These are phyloP conservation scores for Piaya cayana DNA, from an alignment of 2,113 vertebrate genomes.

Conservation along the genomic window DNA sequence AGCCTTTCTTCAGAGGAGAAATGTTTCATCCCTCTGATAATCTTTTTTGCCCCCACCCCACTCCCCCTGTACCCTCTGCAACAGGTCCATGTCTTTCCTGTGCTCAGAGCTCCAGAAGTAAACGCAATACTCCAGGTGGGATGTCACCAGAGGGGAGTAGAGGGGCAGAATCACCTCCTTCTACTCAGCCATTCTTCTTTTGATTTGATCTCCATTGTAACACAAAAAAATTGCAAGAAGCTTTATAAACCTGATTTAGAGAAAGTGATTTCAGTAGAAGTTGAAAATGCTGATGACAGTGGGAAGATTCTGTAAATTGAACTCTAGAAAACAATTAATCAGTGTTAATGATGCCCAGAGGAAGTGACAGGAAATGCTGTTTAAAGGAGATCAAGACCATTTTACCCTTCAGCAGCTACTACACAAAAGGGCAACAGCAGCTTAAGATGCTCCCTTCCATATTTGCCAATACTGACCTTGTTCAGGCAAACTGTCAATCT, in stretches of 20 bases:
- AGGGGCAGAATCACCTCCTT: no score
- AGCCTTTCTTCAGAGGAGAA: no score
- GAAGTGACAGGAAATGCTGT: background rate
- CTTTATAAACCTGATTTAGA: background rate
- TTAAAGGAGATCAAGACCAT: background rate
- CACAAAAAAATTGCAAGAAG: background rate
- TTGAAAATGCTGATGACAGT: conserved; percentile 1
- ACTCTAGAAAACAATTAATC: conserved; percentile 14
- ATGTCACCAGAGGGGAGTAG: no score
- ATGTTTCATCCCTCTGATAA: no score
- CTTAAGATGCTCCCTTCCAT: background rate
- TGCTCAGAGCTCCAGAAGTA: no score
- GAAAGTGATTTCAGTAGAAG: conserved; percentile 19
- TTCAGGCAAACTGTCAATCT: background rate
- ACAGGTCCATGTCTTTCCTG: no score
- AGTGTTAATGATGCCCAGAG: background rate
- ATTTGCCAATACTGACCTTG: background rate
- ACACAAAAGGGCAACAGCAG: background rate
- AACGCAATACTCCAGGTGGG: no score
- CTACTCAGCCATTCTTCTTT: no score
- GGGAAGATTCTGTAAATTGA: background rate
- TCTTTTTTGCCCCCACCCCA: no score
- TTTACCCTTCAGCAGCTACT: conserved; percentile 2
- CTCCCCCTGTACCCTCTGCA: no score
- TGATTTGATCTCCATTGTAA: background rate